These are phyloP conservation scores for Cancer borealis DNA, from an alignment of 2,888 invertebrate genomes.

Conservation along the genomic window DNA sequence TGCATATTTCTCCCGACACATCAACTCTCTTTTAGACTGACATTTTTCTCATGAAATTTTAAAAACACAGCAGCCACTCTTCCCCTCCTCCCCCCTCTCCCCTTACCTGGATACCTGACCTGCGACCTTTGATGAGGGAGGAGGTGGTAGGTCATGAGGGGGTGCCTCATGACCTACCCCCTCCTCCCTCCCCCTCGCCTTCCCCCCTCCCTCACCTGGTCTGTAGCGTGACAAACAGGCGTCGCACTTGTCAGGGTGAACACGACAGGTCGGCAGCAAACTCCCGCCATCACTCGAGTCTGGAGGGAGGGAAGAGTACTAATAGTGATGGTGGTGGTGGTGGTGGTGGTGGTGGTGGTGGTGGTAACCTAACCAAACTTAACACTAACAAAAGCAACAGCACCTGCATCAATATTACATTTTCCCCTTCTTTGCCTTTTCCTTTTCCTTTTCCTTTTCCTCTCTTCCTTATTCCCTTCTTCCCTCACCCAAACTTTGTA, in stretches of 20 bases:
- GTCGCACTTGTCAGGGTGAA: no score
- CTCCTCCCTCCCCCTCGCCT: background rate
- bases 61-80: background rate
- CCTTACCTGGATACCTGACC: background rate
- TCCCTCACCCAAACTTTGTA: background rate
- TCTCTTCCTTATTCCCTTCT: background rate
- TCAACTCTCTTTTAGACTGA: slow-evolving; percentile 15
- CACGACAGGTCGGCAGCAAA: no score
- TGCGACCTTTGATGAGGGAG: background rate
- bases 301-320: no score
- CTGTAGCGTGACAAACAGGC: background rate
- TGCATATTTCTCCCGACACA: slow-evolving; percentile 17
- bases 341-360: no score
- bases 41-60: slow-evolving; percentile 20
- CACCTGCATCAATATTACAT: background rate
- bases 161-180: background rate
- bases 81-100: background rate
- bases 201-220: background rate
- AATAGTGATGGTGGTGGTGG: no score
- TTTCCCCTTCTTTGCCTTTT: background rate
- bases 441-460: background rate
- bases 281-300: no score
- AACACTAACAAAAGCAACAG: no score
- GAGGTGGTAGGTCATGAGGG: no score
- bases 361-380: no score